Base-by-base conservation (phyloP, 2,797 vertebrate genomes). In the Poecilia gillii region DNA sequence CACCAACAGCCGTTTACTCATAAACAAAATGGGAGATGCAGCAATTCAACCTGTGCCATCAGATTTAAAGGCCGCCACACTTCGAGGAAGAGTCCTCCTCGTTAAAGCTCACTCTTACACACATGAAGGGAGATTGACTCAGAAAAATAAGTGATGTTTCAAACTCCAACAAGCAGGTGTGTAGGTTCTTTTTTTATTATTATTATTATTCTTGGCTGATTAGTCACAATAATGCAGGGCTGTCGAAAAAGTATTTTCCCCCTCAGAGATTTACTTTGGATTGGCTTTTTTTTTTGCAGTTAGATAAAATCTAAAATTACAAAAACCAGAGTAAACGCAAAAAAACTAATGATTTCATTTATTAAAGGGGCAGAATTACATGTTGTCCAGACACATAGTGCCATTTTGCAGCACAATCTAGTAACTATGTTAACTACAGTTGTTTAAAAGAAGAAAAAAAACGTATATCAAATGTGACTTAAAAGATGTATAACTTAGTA, bases 1-100 rank as follows among this genome's bases (percentile, higher is more conserved):
- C 97, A 97, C 97, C 97, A 98, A 97, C 97, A 95, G 93, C 89
- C 91, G 89, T 94, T 94, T 94, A 90, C 91, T 97, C 97, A 98
- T 98, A 97, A 99, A 98, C 97, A 97, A 97, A 98, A 93, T 93
- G 93, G 85, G 92, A 93, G 89, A 81, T 87, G 84, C 88, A 77
- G 87, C 90, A 81, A 73, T 90, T 94, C 87, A 92, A 33, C 92
- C 91, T 92, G 90, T 74, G 81, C 76, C 0, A 81, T 79, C 59
- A 46, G 76, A 79, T 72, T 78, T 36, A 49, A 55, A 66, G 74
- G 83, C 57, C 70, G 39, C 25, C 18, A 49, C 78, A 76, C 75
- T 46, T 59, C 72, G 28, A 72, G 46, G 11, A n/a, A 25, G 68
- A 49, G 46, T 49, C 25, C 64, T 51, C 47, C 73, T 73, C 77